Evolutionary conservation across 2,888 invertebrate genomes (phyloP), one percentile per base, ranked within the genome.

Genomic region (Dynastes maya): DNA sequence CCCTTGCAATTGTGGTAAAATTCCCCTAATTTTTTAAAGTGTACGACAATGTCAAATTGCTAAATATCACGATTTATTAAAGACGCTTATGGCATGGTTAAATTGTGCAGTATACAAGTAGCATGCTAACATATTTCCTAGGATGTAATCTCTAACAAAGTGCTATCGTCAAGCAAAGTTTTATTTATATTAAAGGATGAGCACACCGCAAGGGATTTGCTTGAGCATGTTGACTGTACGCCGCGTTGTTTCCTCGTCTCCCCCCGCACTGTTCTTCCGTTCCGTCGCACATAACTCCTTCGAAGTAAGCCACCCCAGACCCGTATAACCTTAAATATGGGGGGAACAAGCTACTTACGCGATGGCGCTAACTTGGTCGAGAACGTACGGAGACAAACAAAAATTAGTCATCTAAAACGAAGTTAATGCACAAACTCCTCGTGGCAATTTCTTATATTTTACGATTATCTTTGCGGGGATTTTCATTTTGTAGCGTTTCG

Each of bases 371-470:
- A 55, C 55, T 65, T 55, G 16, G 40, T 53, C 16, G 32, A 27
- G 61, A 72, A 72, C 71, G 58, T 72, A 72, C 72, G 61, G 58
- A 61, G 58, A 72, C 72, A 72, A 72, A 72, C 72, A 72, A 72
- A 58, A 72, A 72, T 72, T 72, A 72, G 72, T 72, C 72, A 72
- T 72, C 72, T 72, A 58, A 72, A 61, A 72, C 72, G 45, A 72
- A 72, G 72, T 72, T 72, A 72, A 72, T 72, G 72, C 61, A 72
- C 72, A 16, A 72, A 72, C 58, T 55, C 72, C 55, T 58, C 16
- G 58, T 61, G 22, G 72, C 72, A 72, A 72, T 72, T 72, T 72
- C 72, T 72, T 72, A 72, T 72, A 72, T 72, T 72, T 72, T 72
- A 72, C 58, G 72, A 61, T 72, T 72, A 72, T 72, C 72, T 72